Conservation (phyloP, 2,113 vertebrate species). For the Mesocricetus auratus region DNA sequence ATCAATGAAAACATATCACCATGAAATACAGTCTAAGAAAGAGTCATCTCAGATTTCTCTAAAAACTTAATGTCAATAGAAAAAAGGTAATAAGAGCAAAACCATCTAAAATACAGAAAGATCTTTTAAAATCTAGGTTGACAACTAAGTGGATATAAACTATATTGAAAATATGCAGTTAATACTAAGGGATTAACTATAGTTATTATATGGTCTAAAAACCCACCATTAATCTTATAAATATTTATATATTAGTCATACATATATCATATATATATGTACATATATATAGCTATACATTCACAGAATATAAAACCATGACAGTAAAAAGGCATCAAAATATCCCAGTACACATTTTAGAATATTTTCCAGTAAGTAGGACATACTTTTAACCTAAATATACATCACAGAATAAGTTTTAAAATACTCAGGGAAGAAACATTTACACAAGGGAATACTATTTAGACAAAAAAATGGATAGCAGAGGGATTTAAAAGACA, state of each 20-base stretch:
- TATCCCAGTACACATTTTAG: neutral
- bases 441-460: neutral
- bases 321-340: neutral
- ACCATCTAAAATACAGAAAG: neutral
- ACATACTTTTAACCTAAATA: neutral
- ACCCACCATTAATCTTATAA: neutral
- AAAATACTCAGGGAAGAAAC: neutral
- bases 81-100: neutral
- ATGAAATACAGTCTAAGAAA: neutral
- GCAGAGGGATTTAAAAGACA: neutral
- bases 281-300: neutral
- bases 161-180: neutral
- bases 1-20: neutral
- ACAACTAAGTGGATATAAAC: neutral
- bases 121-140: neutral
- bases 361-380: neutral
- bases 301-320: neutral
- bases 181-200: neutral
- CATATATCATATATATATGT: neutral
- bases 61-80: neutral
- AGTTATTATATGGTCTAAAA: neutral
- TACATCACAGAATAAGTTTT: neutral
- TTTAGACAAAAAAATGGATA: neutral
- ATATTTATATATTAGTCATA: no score
- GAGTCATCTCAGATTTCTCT: neutral